Conservation (phyloP, 2,113 vertebrate genomes). For the Aphyosemion australe region DNA sequence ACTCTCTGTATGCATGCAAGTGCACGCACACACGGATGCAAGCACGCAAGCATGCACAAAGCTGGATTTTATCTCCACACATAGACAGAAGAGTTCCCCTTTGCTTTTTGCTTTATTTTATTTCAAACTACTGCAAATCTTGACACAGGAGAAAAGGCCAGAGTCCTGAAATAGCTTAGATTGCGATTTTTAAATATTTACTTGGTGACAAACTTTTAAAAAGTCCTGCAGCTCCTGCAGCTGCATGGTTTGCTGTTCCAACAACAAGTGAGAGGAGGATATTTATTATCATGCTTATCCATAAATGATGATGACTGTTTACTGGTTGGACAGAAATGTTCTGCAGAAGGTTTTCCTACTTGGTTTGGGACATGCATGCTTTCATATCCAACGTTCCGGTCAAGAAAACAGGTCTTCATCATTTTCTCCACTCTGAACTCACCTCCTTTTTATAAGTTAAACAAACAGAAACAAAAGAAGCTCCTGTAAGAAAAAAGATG, state of each 20-base stretch:
- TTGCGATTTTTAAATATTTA: conserved; percentile 9
- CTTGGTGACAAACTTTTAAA: not conserved
- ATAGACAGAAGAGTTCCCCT: not conserved
- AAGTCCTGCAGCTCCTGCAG: conserved; percentile 24
- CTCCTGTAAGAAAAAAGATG: not conserved
- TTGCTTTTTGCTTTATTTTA: conserved; percentile 32
- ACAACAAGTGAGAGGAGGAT: conserved; percentile 20
- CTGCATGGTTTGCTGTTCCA: not conserved
- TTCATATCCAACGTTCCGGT: conserved; percentile 27
- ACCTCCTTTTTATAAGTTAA: conserved; percentile 7
- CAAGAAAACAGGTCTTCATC: conserved; percentile 13
- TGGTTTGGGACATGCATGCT: conserved; percentile 8
- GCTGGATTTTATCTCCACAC: no score
- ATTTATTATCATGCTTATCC: conserved; percentile 25
- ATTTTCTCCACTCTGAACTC: conserved; percentile 2
- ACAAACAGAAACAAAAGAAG: conserved; percentile 26
- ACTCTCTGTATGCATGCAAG: conserved; percentile 37
- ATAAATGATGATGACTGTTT: conserved; percentile 3
- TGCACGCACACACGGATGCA: conserved; percentile 25
- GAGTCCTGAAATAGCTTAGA: conserved; percentile 20
- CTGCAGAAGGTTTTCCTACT: conserved; percentile 27
- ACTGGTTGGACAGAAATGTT: not conserved
- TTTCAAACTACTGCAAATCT: conserved; percentile 34
- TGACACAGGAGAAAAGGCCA: not conserved
- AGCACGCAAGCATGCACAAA: no score